phyloP scores from a whole-genome alignment of 1,140 invertebrate genomes.

The Drosophila kohkoa region DNA sequence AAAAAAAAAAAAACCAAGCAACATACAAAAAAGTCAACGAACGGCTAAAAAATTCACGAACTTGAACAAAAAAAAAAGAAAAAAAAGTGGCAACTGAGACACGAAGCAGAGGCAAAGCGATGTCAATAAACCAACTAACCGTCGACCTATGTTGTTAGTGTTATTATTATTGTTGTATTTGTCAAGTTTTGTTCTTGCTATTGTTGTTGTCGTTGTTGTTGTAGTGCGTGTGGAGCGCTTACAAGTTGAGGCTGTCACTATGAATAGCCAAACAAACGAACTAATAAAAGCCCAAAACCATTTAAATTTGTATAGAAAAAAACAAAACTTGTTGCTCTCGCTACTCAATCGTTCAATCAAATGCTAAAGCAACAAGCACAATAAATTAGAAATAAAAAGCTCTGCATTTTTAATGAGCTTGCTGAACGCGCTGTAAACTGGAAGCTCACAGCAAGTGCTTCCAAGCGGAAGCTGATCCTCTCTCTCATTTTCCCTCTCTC shows the following conservation, averaged over 20 bases:
- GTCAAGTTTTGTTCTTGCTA: not conserved
- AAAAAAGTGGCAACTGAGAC: conserved; percentile 1
- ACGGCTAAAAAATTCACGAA: conserved; percentile 82
- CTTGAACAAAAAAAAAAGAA: conserved; percentile 66
- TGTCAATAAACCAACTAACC: conserved; percentile 82
- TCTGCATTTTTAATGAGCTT: conserved; percentile 8
- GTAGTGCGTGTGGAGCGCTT: conserved; percentile 32
- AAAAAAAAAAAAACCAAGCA: conserved; percentile 34
- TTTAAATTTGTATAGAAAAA: conserved; percentile 10
- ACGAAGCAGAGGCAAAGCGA: conserved; percentile 39
- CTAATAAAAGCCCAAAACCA: conserved; percentile 33
- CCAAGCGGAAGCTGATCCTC: conserved; percentile 43
- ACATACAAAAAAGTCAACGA: conserved; percentile 66
- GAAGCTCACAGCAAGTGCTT: not conserved
- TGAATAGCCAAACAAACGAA: conserved; percentile 51
- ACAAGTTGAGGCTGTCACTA: conserved; percentile 42
- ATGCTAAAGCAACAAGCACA: conserved; percentile 14
- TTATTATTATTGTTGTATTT: conserved; percentile 3
- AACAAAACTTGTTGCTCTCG: conserved; percentile 39
- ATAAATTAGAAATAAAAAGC: conserved; percentile 12
- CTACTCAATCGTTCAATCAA: conserved; percentile 19
- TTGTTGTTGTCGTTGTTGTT: conserved; percentile 3
- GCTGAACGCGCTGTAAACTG: not conserved
- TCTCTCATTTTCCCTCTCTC: conserved; percentile 17
- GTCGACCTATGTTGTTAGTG: conserved; percentile 54